Evolutionary conservation across 1,140 invertebrate species (phyloP), one percentile per base, ranked within the genome.

Genomic region (Drosophila nikananu): DNA sequence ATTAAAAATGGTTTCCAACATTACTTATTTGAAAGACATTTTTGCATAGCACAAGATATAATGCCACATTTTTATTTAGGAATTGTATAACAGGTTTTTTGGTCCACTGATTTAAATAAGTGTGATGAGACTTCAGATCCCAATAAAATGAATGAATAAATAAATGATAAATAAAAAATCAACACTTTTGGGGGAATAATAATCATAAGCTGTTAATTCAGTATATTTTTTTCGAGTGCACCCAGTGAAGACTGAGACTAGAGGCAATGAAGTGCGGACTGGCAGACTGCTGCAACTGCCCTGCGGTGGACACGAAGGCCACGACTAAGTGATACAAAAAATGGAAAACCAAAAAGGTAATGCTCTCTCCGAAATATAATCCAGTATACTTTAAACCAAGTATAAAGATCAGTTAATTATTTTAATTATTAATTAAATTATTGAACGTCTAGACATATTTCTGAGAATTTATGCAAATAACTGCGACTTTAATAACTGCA

Each of bases 221-320:
- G 5, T 23, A 46, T 12, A 25, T 39, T 57, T 57, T 57, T 1
- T 57, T 39, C 3, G 9, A 17, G 54, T 57, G 54, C 35, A 23
- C 5, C 5, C 7, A 57, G 21, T 39, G 15, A 55, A 64, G 65
- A 65, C 48, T 25, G 19, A 51, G 60, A 59, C 61, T 41, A 27
- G 21, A 62, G 57, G 42, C 25, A 12, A 76, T 37, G 39, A 54
- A 61, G 39, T 44, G 71, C 55, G 37, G 61, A 65, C 62, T 42
- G 37, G 37, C 65, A 78, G 42, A 75, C 65, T 46, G 52, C 68
- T 77, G 75, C 75, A 70, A 59, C 55, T 84, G 63, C 77, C 77
- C 73, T 74, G 55, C 60, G 74, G 82, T 75, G 70, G 58, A 60
- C 80, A 86, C 79, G 83, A 83, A 89, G 70, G 66, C 63, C 66